Percentiles rank a stretch among this genome's conserved stretches.
phyloP scores from a whole-genome alignment of 1,140 invertebrate genomes.

The Coelopa frigida region DNA sequence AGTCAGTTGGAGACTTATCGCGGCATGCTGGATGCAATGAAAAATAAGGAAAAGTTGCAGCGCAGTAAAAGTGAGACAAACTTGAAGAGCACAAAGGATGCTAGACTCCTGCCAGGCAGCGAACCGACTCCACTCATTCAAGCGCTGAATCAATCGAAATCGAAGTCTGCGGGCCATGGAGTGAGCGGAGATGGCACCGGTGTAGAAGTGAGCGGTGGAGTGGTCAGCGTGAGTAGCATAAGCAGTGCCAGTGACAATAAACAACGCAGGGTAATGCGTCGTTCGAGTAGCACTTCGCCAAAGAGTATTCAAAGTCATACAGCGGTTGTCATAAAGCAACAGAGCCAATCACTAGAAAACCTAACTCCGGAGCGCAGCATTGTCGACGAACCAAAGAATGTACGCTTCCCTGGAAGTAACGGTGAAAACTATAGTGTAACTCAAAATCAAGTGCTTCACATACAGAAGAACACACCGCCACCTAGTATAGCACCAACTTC shows the following conservation, averaged over 20 bases:
- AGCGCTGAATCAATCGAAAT: constrained; percentile 47
- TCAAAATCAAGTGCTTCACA: constrained; percentile 77
- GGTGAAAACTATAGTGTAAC: constrained; percentile 81
- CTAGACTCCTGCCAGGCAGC: constrained; percentile 50
- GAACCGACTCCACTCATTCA: constrained; percentile 53
- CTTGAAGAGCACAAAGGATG: constrained; percentile 55
- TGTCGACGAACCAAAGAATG: constrained; percentile 57
- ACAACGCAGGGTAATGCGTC: constrained; percentile 32
- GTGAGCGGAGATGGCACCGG: constrained; percentile 9
- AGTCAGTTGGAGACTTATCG: constrained; percentile 92
- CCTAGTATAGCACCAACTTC: constrained; percentile 29
- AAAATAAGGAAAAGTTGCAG: constrained; percentile 85
- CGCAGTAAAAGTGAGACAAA: constrained; percentile 90
- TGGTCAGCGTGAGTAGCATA: not conserved
- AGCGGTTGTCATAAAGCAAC: constrained; percentile 39
- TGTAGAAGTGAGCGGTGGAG: constrained; percentile 6
- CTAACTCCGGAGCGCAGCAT: constrained; percentile 47
- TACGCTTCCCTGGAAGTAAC: constrained; percentile 73
- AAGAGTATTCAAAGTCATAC: constrained; percentile 29
- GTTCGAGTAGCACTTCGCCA: constrained; percentile 42
- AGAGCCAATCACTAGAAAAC: constrained; percentile 54
- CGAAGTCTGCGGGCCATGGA: constrained; percentile 23
- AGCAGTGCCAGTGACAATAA: constrained; percentile 23
- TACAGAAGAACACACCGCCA: constrained; percentile 50
- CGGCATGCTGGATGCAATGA: constrained; percentile 92